These are phyloP conservation scores for Microcebus griseorufus DNA, from an alignment of 2,113 vertebrate species.

Conservation along the genomic window DNA sequence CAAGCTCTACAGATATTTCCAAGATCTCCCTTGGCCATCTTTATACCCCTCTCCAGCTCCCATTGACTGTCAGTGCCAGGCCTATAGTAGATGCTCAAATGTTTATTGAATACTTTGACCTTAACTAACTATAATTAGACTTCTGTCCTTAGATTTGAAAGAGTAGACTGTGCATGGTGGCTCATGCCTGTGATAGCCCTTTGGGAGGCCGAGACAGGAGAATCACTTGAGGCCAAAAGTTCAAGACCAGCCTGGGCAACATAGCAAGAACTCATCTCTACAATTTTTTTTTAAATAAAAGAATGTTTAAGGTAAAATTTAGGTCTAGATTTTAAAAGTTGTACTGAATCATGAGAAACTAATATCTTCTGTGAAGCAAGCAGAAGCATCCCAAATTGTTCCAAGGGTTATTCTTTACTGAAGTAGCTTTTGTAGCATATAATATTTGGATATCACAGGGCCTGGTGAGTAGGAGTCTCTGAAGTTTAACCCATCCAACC, in stretches of 20 bases:
- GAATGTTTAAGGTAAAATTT: not conserved
- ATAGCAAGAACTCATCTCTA: too few species aligned
- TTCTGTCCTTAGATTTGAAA: constrained; percentile 37
- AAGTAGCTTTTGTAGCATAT: not conserved
- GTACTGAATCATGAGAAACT: not conserved
- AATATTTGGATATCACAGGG: not conserved
- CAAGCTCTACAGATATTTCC: not conserved
- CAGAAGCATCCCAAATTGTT: not conserved
- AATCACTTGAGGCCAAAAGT: too few species aligned
- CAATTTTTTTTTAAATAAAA: not conserved
- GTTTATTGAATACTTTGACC: not conserved
- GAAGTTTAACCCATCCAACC: not conserved
- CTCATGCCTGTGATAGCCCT: too few species aligned
- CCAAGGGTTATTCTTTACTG: not conserved
- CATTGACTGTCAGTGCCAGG: not conserved
- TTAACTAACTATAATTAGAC: not conserved
- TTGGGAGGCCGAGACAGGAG: too few species aligned
- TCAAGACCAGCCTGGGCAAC: too few species aligned
- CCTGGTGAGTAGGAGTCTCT: not conserved
- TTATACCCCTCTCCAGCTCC: not conserved
- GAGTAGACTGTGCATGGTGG: not conserved
- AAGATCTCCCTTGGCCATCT: not conserved
- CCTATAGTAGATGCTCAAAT: not conserved
- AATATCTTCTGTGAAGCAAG: not conserved
- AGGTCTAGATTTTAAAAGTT: constrained; percentile 15